Evolutionary conservation across 2,888 invertebrate genomes (phyloP), one percentile per base, ranked within the genome.

Genomic region (Axea sp.): DNA sequence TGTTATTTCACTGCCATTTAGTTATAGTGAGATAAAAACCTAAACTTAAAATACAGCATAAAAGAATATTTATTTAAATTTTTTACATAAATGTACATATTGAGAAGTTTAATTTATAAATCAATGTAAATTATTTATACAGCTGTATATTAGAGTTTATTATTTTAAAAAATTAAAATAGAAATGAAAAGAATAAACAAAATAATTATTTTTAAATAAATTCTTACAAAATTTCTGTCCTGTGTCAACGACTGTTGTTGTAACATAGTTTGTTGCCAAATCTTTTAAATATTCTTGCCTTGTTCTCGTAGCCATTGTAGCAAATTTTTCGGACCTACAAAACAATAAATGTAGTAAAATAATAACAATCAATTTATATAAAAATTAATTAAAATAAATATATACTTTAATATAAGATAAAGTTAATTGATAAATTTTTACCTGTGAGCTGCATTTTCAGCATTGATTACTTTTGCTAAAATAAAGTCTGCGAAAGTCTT

Each of bases 221-320:
- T 19, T 90, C 94, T 91, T 89, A 95, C 95, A 95, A 88, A 96
- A 96, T 88, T 96, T 96, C 82, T 95, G 94, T 51, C 94, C 93
- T 9, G 93, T 92, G 82, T 96, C 97, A 8, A 97, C 92, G 1
- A 94, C 91, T 2, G 94, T 93, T 43, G 93, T 92, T 7, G 95
- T 93, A 2, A 94, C 92, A 88, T 94, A 94, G 88, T 96, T 96
- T 76, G 92, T 91, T 17, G 96, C 94, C 80, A 97, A 90, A 88
- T 98, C 98, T 88, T 97, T 97, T 81, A 98, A 90, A 88, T 97
- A 97, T 89, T 98, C 98, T 86, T 97, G 96, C 77, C 98, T 90
- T 31, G 98, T 98, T 80, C 98, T 91, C 5, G 96, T 96, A 6
- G 98, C 97, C 97, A 98, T 98, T 41, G 96, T 96, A 53, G 95